Evolutionary conservation across 2,113 vertebrate genomes (phyloP).

Genomic region (Pyrgilauda ruficollis): DNA sequence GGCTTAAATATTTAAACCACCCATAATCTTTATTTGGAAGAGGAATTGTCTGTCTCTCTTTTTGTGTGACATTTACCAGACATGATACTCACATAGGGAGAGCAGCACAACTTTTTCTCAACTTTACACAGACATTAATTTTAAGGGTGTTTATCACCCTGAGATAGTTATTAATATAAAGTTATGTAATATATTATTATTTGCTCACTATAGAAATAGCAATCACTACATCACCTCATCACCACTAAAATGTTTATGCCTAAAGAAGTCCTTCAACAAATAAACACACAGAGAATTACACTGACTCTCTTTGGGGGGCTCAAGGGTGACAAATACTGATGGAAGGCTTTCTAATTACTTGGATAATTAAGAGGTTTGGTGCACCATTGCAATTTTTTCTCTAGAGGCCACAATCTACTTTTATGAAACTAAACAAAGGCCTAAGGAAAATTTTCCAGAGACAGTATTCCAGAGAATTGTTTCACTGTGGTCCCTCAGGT

Average conservation of each 20-base stretch:
- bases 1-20: background rate
- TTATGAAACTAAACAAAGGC: background rate
- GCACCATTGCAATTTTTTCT: background rate
- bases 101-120: background rate
- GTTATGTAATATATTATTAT: background rate
- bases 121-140: background rate
- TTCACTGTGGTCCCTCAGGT: background rate
- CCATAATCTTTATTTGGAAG: background rate
- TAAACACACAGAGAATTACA: background rate
- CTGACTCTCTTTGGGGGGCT: background rate
- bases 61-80: background rate
- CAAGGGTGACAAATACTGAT: background rate
- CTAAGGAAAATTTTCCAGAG: background rate
- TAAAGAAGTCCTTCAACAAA: background rate
- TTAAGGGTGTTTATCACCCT: background rate
- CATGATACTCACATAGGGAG: accelerated
- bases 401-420: background rate
- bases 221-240: background rate
- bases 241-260: background rate
- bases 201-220: background rate
- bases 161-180: background rate
- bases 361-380: background rate
- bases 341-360: background rate
- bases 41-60: background rate
- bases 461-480: background rate